These are phyloP conservation scores for Elmis aenea DNA, from an alignment of 2,888 invertebrate species.

Conservation along the genomic window DNA sequence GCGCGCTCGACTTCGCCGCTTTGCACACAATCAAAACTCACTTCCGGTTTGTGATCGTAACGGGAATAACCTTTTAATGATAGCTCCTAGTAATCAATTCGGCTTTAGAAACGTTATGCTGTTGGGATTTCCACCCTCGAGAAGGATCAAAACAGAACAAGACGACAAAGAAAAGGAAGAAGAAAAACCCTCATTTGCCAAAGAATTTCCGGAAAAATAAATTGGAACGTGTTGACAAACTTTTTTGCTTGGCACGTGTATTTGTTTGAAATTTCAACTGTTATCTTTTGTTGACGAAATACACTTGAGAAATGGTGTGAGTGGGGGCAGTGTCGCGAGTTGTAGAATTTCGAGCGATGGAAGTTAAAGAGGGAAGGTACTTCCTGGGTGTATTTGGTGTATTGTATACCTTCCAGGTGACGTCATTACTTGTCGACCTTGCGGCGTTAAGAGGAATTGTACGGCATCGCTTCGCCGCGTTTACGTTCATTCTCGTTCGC, in stretches of 20 bases:
- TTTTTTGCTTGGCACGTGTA: too few relatives aligned
- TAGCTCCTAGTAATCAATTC: slow-evolving; percentile 53
- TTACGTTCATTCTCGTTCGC: too few relatives aligned
- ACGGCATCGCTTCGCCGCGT: too few relatives aligned
- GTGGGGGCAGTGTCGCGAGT: too few relatives aligned
- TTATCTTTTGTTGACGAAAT: too few relatives aligned
- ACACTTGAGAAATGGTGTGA: too few relatives aligned
- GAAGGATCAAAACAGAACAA: slow-evolving; percentile 34
- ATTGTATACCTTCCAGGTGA: slow-evolving; percentile 12
- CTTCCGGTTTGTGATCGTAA: slow-evolving; percentile 54
- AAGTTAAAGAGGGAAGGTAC: too few relatives aligned
- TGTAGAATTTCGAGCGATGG: too few relatives aligned
- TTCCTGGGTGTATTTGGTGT: too few relatives aligned
- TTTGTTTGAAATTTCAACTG: too few relatives aligned
- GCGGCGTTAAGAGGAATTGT: slow-evolving; percentile 28
- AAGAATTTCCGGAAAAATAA: slow-evolving; percentile 8
- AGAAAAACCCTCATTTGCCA: slow-evolving; percentile 15
- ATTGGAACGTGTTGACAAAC: too few relatives aligned
- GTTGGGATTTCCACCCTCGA: slow-evolving; percentile 24
- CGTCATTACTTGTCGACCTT: slow-evolving; percentile 36
- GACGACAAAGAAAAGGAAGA: slow-evolving; percentile 37
- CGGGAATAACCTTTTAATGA: slow-evolving; percentile 64
- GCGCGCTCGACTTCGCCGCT: slow-evolving; percentile 37
- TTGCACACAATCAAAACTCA: slow-evolving; percentile 31
- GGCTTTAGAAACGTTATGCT: slow-evolving; percentile 34